These are phyloP conservation scores for Carposina sasakii DNA, from an alignment of 1,140 invertebrate genomes.

Conservation along the genomic window DNA sequence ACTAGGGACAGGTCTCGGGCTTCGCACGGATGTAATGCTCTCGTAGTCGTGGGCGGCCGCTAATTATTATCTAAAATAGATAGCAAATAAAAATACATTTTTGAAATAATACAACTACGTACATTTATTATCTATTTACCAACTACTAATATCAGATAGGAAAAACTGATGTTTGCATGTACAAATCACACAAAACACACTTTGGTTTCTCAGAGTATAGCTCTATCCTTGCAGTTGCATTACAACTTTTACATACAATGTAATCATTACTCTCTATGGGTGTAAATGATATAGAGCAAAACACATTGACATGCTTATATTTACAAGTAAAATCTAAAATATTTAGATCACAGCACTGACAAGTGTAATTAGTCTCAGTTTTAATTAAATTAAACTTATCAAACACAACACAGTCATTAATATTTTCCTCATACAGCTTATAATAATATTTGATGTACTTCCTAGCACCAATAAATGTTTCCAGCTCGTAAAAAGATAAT, in stretches of 20 bases:
- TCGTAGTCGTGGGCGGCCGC: neutral
- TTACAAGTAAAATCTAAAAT: slow-evolving; percentile 43
- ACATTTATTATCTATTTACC: slow-evolving; percentile 23
- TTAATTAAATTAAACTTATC: slow-evolving; percentile 21
- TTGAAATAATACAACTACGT: neutral
- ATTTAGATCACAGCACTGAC: slow-evolving; percentile 48
- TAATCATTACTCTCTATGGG: slow-evolving; percentile 43
- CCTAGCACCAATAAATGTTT: slow-evolving; percentile 34
- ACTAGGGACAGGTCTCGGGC: neutral
- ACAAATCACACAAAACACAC: slow-evolving; percentile 54
- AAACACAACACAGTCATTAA: slow-evolving; percentile 17
- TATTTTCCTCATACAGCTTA: slow-evolving; percentile 31
- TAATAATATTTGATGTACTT: slow-evolving; percentile 45
- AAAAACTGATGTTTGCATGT: no score
- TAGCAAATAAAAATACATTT: neutral
- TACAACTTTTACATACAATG: slow-evolving; percentile 43
- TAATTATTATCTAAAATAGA: neutral
- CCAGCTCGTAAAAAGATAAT: slow-evolving; percentile 26
- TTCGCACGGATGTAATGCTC: neutral
- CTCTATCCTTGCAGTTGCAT: slow-evolving; percentile 31
- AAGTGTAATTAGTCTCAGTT: slow-evolving; percentile 27
- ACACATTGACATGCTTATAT: slow-evolving; percentile 43
- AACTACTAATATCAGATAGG: no score
- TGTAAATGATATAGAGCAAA: slow-evolving; percentile 50
- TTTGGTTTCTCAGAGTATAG: slow-evolving; percentile 29